phyloP scores from a whole-genome alignment of 2,888 invertebrate genomes.

The Xylota segnis region DNA sequence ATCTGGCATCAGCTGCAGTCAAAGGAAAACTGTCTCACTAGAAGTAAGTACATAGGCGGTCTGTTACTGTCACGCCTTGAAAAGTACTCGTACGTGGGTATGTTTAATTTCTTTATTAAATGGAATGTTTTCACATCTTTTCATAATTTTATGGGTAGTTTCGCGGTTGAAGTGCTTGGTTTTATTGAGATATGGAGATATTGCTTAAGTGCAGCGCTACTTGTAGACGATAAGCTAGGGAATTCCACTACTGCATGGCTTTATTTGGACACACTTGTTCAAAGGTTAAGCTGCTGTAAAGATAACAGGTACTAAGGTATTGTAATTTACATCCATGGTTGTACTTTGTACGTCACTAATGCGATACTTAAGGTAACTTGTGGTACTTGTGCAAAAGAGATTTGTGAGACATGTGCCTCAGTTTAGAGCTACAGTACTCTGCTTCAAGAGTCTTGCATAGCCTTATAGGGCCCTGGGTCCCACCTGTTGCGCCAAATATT shows the following conservation, averaged over 20 bases:
- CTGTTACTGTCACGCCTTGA: background rate
- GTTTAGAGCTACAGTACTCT: too few species aligned
- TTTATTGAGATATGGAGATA: background rate
- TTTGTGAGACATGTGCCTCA: too few species aligned
- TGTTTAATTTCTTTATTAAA: background rate
- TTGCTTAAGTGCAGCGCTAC: background rate
- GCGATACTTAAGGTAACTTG: too few species aligned
- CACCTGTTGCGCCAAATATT: too few species aligned
- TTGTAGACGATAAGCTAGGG: background rate
- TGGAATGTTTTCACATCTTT: too few species aligned
- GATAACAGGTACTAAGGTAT: background rate
- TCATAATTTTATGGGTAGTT: too few species aligned
- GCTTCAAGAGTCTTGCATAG: too few species aligned
- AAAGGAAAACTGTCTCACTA: background rate
- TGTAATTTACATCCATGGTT: too few species aligned
- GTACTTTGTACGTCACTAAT: too few species aligned
- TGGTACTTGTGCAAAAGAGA: too few species aligned
- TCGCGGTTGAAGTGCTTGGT: too few species aligned
- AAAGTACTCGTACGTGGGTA: background rate
- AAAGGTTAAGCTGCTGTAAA: background rate
- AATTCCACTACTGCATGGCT: background rate
- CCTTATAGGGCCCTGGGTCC: too few species aligned
- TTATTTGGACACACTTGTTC: background rate
- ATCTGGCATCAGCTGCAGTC: background rate
- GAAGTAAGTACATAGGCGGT: background rate